Percentiles rank a stretch among this genome's conserved stretches.
Evolutionary conservation across 2,888 invertebrate genomes (phyloP).

Genomic region (Isotomurus palustris): DNA sequence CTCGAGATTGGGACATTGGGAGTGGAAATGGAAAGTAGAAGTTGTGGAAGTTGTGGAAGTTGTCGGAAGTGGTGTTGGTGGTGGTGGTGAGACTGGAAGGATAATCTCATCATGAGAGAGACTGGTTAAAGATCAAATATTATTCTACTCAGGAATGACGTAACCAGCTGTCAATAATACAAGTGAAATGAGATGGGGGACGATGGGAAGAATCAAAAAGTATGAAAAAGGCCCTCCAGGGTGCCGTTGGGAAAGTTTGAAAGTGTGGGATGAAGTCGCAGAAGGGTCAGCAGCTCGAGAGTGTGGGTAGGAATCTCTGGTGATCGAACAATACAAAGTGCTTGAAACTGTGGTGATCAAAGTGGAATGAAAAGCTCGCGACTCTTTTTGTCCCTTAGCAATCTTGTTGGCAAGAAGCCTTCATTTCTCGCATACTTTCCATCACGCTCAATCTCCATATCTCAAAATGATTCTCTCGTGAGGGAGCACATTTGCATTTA

Average conservation of each 20-base stretch:
- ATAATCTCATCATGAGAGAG: slow-evolving; percentile 38
- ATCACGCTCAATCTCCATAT: slow-evolving; percentile 46
- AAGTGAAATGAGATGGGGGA: slow-evolving; percentile 39
- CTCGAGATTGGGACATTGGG: too few relatives aligned
- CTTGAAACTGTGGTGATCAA: slow-evolving; percentile 10
- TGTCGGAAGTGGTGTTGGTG: neutral
- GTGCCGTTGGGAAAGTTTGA: slow-evolving; percentile 29
- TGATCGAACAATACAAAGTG: slow-evolving; percentile 31
- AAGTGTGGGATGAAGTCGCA: neutral
- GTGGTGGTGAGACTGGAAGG: neutral
- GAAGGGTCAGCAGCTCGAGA: neutral
- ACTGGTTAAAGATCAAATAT: slow-evolving; percentile 22
- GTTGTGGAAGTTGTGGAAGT: too few relatives aligned
- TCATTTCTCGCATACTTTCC: slow-evolving; percentile 42
- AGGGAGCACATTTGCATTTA: slow-evolving; percentile 46
- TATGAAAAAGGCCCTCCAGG: slow-evolving; percentile 45
- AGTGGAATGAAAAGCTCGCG: slow-evolving; percentile 2
- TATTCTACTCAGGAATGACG: neutral
- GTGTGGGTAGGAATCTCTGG: too few relatives aligned
- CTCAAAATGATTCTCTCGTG: slow-evolving; percentile 46
- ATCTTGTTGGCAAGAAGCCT: slow-evolving; percentile 35
- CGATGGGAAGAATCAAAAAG: slow-evolving; percentile 41
- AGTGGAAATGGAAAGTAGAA: too few relatives aligned
- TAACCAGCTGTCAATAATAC: slow-evolving; percentile 34
- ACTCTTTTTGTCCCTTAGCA: slow-evolving; percentile 20